Evolutionary conservation across 2,113 vertebrate genomes (phyloP), one percentile per base, ranked within the genome.

Genomic region (Hippoglossus stenolepis): DNA sequence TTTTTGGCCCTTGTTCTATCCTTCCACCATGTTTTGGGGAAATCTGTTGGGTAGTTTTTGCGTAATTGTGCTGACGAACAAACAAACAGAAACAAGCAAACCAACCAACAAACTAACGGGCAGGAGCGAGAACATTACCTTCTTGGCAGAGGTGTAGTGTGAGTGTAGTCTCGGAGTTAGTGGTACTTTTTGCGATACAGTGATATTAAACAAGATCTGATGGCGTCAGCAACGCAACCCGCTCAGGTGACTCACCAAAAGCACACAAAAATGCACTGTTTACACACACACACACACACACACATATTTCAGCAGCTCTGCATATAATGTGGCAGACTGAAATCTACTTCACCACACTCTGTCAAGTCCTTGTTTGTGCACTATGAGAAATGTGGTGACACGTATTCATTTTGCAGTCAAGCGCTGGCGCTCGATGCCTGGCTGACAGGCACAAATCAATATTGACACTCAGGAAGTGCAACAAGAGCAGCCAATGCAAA

Each of bases 381-480:
- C 59, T 15, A 66, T 47, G 57, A 80, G n/a, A 65, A 64, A 65
- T 60, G 49, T 18, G n/a, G 26, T 51, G 61, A 80, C 56, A 73
- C 2, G 13, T 20, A 24, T 78, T 84, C 26, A 61, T 72, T 80
- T 81, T 73, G 71, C 76, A 84, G 73, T 62, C 69, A 71, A 72
- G 45, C 56, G 38, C 8, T 4, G 38, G 75, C 9, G 15, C 43
- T 80, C 3, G 0, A 14, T 51, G 53, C 40, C 53, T 28, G 60
- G 67, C 76, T 51, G 53, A 81, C 40, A 23, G 28, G 23, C 59
- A 65, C 57, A 78, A 79, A 87, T 61, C 65, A 79, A 75, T 59
- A 40, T n/a, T 35, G 62, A 75, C 77, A 40, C 17, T 62, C 38
- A 70, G 28, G 38, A 68, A 17, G 17, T 58, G 67, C 14, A 54